Percentiles rank a stretch among this genome's conserved stretches.
These are phyloP conservation scores for Eufriesea mexicana DNA, from an alignment of 1,140 invertebrate genomes.

Conservation along the genomic window DNA sequence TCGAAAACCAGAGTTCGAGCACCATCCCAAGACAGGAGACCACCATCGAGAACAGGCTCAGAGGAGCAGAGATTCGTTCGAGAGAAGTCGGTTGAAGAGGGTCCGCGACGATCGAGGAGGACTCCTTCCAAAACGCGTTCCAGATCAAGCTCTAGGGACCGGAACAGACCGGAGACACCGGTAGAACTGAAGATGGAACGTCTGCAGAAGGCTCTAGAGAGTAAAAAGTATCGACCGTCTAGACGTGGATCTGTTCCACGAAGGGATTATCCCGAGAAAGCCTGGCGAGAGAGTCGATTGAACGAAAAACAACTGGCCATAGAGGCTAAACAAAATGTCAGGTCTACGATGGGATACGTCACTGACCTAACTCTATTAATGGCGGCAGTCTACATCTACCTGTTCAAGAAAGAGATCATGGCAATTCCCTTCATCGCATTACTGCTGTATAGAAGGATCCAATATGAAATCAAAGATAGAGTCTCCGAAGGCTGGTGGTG, in stretches of 20 bases:
- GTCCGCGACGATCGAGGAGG: conserved; percentile 34
- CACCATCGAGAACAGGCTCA: conserved; percentile 58
- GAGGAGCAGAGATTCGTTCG: conserved; percentile 34
- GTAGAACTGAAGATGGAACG: conserved; percentile 68
- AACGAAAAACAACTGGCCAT: conserved; percentile 69
- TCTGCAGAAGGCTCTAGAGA: conserved; percentile 64
- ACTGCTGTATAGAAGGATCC: conserved; percentile 89
- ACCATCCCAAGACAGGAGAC: conserved; percentile 50
- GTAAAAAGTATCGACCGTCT: conserved; percentile 56
- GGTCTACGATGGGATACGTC: conserved; percentile 86
- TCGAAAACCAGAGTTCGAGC: conserved; percentile 64
- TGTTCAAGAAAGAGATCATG: conserved; percentile 89
- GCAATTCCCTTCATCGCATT: conserved; percentile 89
- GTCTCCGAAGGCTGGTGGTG: conserved; percentile 68
- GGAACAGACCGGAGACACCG: conserved; percentile 57
- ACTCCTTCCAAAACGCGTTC: conserved; percentile 29
- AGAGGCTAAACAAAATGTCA: conserved; percentile 86
- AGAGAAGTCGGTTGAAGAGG: conserved; percentile 36
- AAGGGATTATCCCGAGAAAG: conserved; percentile 10
- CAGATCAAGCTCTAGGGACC: conserved; percentile 73
- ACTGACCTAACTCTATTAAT: conserved; percentile 88
- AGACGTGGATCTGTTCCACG: conserved; percentile 35
- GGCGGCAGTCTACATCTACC: conserved; percentile 86
- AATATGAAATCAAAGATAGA: conserved; percentile 81
- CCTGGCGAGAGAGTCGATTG: not conserved